Evolutionary conservation across 2,888 invertebrate species (phyloP).

Genomic region (Diogma glabrata): DNA sequence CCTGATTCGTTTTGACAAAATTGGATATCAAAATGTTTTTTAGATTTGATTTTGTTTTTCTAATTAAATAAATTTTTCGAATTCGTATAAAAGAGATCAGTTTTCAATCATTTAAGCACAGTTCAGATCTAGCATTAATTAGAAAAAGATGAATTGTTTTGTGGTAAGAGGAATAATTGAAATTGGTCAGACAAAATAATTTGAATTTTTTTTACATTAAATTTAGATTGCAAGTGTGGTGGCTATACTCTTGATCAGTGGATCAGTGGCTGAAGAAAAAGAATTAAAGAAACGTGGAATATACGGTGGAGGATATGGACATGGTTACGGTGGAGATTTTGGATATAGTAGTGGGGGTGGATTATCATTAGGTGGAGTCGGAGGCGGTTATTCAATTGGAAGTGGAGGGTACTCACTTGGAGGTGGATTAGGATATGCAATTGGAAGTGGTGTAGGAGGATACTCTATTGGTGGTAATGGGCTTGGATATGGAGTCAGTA

Average conservation of each 20-base stretch:
- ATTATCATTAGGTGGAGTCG: neutral
- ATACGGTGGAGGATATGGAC: conserved; percentile 4
- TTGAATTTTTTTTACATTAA: neutral
- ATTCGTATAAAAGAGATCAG: conserved; percentile 5
- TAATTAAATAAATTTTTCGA: neutral
- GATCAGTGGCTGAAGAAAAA: neutral
- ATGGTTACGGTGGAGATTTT: neutral
- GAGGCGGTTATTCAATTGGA: neutral
- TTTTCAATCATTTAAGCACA: conserved; percentile 4
- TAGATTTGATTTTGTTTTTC: neutral
- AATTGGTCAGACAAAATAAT: neutral
- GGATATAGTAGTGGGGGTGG: neutral
- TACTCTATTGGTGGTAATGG: neutral
- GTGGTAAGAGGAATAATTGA: neutral
- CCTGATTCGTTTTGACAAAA: neutral
- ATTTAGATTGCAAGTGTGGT: neutral
- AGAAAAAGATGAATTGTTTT: conserved; percentile 8
- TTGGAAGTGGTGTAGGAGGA: neutral
- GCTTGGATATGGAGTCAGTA: neutral
- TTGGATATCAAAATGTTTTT: conserved; percentile 7
- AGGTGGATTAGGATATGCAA: neutral
- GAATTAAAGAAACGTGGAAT: conserved; percentile 3
- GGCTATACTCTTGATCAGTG: neutral
- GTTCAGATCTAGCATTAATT: conserved; percentile 1
- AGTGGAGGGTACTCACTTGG: neutral